Evolutionary conservation across 2,113 vertebrate species (phyloP).

Genomic region (Telmatochromis sp.): DNA sequence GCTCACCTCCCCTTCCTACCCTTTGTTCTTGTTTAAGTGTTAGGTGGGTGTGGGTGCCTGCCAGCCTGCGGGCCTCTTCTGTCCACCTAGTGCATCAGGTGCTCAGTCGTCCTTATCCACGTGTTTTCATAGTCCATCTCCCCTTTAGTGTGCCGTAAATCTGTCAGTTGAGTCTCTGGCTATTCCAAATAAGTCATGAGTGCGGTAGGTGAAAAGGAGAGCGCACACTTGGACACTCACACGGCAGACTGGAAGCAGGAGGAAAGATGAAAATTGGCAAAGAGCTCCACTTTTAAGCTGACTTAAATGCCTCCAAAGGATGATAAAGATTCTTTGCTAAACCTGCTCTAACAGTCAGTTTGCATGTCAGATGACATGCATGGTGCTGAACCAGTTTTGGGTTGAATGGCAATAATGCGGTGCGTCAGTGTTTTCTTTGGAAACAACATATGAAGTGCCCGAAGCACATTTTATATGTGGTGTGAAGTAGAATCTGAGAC

Average conservation of each 20-base stretch:
- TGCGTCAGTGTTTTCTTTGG: background rate
- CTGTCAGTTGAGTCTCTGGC: background rate
- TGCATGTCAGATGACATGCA: background rate
- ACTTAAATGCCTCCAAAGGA: background rate
- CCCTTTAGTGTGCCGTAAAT: background rate
- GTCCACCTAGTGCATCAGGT: background rate
- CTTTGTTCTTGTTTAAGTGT: conserved; percentile 29
- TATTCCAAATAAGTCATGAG: background rate
- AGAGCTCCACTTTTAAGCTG: background rate
- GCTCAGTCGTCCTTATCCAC: background rate
- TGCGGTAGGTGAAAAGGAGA: background rate
- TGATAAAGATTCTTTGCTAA: background rate
- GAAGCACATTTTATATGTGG: background rate
- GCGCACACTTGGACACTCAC: background rate
- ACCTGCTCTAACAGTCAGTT: background rate
- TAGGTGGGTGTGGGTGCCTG: background rate
- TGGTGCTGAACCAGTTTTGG: background rate
- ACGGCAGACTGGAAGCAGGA: background rate
- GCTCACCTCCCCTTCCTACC: background rate
- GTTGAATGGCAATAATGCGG: background rate
- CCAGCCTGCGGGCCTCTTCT: background rate
- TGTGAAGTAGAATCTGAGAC: background rate
- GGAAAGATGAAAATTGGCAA: background rate
- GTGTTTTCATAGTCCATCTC: conserved; percentile 18
- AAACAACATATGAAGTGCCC: background rate